Evolutionary conservation across 1,140 invertebrate genomes (phyloP).

Genomic region (Littorina saxatilis): DNA sequence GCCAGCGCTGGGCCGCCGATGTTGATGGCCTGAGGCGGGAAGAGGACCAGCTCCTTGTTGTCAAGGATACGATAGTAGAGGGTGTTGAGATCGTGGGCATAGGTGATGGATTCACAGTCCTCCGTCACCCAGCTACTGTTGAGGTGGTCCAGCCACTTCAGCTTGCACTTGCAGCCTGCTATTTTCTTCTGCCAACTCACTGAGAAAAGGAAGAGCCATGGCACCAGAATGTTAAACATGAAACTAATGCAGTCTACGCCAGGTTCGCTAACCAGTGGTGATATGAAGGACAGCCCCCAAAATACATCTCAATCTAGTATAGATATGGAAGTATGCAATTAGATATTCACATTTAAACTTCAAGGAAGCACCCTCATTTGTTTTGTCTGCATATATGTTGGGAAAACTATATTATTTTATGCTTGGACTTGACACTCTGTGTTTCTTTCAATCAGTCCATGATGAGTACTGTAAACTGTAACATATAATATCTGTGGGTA

Average conservation of each 20-base stretch:
- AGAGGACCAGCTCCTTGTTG: conserved; percentile 77
- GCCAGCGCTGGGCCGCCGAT: conserved; percentile 74
- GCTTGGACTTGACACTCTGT: no score
- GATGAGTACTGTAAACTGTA: no score
- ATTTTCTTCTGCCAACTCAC: conserved; percentile 33
- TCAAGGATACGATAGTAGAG: conserved; percentile 79
- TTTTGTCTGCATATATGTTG: background rate
- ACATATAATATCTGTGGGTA: no score
- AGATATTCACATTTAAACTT: no score
- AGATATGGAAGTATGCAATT: background rate
- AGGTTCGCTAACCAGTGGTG: background rate
- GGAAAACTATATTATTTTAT: no score
- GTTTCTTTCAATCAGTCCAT: no score
- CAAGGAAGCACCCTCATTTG: background rate
- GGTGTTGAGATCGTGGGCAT: conserved; percentile 77
- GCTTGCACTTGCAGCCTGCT: conserved; percentile 45
- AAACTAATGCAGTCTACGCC: background rate
- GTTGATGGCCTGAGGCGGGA: conserved; percentile 74
- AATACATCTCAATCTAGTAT: background rate
- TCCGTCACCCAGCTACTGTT: conserved; percentile 80
- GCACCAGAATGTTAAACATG: background rate
- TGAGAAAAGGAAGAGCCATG: background rate
- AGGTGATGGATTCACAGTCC: conserved; percentile 79
- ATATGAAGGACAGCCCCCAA: background rate
- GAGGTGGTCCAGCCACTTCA: conserved; percentile 80